Evolutionary conservation across 2,113 vertebrate genomes (phyloP), one percentile per base, ranked within the genome.

Genomic region (Canis aureus): DNA sequence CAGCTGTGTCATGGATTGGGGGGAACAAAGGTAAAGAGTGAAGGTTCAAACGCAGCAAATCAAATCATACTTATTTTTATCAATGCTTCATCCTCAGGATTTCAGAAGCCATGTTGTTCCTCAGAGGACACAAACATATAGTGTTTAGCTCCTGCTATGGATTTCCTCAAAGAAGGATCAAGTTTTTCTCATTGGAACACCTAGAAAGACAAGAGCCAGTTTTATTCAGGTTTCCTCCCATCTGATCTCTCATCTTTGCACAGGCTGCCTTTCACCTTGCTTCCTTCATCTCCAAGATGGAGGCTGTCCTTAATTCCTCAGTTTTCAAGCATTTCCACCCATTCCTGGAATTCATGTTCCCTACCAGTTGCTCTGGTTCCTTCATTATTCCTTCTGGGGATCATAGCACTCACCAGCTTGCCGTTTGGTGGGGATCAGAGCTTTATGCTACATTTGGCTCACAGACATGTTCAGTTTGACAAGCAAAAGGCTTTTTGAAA

Each of bases 161-260:
- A 88, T 27, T 66, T 59, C 35, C 78, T 32, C n/a, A 29, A 1
- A 29, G 27, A 69, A 82, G 22, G 49, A 6, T 53, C 69, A 49
- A 57, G 59, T 4, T 43, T 9, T 55, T 35, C 51, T 66, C 38
- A 0, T 8, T 20, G 10, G 0, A 4, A 62, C 8, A 10, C 13
- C 11, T 2, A 8, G 9, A 13, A 20, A 76, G 59, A 43, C 32
- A 27, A 49, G 43, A 9, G 19, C 27, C 1, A 4, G 4, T 12
- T 4, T 2, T 9, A 27, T 19, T 8, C 23, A 1, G 2, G 9
- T 57, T 53, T 11, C 27, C 27, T 29, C 2, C 19, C 0, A 0
- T 11, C 23, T 27, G 0, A 25, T 8, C 91, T 16, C 60, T 73
- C 49, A 10, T 17, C 13, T 15, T 29, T 12, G 60, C 2, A 5